A percentile compares a stretch with the other conserved stretches of the same genome.
These are phyloP conservation scores for Zaprionus tsacasi DNA, from an alignment of 1,140 invertebrate species.

Conservation along the genomic window DNA sequence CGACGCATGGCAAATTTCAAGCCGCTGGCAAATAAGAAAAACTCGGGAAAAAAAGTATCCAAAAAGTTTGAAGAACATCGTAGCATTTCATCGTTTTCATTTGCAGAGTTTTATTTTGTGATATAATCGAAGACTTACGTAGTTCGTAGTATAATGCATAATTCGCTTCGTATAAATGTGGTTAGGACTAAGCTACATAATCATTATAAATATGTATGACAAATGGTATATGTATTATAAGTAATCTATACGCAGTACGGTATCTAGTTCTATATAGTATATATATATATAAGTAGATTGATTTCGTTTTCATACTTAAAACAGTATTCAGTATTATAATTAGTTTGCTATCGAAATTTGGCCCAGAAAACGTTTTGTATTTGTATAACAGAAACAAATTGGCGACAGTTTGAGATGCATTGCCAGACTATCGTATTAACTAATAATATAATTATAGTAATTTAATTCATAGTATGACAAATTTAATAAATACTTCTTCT, in stretches of 20 bases:
- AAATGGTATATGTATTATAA: slow-evolving; percentile 18
- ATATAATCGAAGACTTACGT: slow-evolving; percentile 58
- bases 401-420: slow-evolving; percentile 52
- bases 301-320: slow-evolving; percentile 66
- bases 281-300: slow-evolving; percentile 44
- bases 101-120: slow-evolving; percentile 44
- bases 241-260: not conserved
- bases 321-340: slow-evolving; percentile 63
- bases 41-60: not conserved
- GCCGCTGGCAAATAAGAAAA: slow-evolving; percentile 2
- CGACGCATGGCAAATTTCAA: slow-evolving; percentile 13
- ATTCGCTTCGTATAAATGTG: slow-evolving; percentile 58
- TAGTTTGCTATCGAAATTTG: slow-evolving; percentile 57
- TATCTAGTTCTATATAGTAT: slow-evolving; percentile 20
- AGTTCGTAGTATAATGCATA: slow-evolving; percentile 37
- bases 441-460: slow-evolving; percentile 21
- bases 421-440: slow-evolving; percentile 39
- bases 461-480: slow-evolving; percentile 39
- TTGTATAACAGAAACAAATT: slow-evolving; percentile 77
- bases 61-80: slow-evolving; percentile 28
- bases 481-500: slow-evolving; percentile 55
- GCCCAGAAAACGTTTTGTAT: slow-evolving; percentile 42
- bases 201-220: slow-evolving; percentile 58
- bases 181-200: slow-evolving; percentile 77
- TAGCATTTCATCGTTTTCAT: slow-evolving; percentile 16